Evolutionary conservation across 2,113 vertebrate species (phyloP), one percentile per base, ranked within the genome.

Genomic region (Camelus dromedarius): DNA sequence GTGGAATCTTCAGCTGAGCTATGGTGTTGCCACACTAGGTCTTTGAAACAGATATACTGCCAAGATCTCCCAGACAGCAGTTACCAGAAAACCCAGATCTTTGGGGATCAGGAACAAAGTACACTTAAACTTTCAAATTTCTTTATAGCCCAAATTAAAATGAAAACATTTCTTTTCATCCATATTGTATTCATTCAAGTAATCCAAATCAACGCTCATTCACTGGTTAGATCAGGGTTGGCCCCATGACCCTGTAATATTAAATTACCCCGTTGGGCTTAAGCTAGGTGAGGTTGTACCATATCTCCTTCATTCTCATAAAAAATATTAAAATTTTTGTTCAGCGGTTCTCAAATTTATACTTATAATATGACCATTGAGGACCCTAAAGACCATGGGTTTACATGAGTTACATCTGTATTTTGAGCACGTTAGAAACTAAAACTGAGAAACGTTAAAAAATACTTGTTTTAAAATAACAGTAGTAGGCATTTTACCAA

Each of bases 61-160:
- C 50, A 54, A 67, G 16, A 67, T 67, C 87, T 90, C 50, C 70
- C 42, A 62, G 79, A 11, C 0, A 92, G 28, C 1, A 16, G 70
- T 90, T 32, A 42, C 35, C 72, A 66, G 30, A 97, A 85, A 96
- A 92, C 2, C 46, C 15, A 64, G 24, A 26, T 88, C 79, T 72
- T 95, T 84, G 11, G 54, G 46, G 22, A 91, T 64, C 20, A 9
- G 52, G 35, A 91, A 60, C 79, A 93, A 92, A 90, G 22, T 58
- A 56, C 24, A 58, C 13, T 79, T 79, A 73, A 60, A 70, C 58
- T 88, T 95, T 95, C 85, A 89, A 28, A 48, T 66, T 80, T 93
- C 38, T 62, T 87, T n/a, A 5, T 46, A 84, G 26, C 48, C 46
- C 48, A 79, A 70, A 87, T 46, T 60, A 93, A 95, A 89, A 89